Evolutionary conservation across 2,888 invertebrate genomes (phyloP), one percentile per base, ranked within the genome.

Genomic region (Argyra leucocephala): DNA sequence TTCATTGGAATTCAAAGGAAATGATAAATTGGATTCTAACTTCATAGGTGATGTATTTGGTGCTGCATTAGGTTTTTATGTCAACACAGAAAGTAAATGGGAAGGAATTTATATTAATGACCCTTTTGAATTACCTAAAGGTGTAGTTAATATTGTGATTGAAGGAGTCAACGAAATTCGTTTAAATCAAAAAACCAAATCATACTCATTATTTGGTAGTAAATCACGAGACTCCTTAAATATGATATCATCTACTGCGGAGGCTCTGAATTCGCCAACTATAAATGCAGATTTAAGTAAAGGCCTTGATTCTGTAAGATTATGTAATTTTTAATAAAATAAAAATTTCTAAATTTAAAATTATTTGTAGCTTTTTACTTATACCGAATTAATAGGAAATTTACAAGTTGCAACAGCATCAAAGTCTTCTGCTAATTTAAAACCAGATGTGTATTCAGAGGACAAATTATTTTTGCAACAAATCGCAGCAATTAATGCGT

Each of bases 71-170:
- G 91, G 91, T 62, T 84, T 87, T 69, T 86, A 90, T 15, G 85
- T 87, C n/a, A 85, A 86, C 76, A 85, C 86, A 83, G 84, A 83
- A 72, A 83, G 85, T 18, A 82, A 84, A 70, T 91, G 91, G 90
- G 80, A 82, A 70, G 90, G 89, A 18, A 76, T 92, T 69, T 82
- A 80, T 65, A 83, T 91, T 58, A 79, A 76, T 6, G 84, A 89
- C 79, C 90, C 90, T 1, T 91, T 92, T 72, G 80, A 83, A 67
- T 82, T 88, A 62, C 87, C 91, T n/a, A 86, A 89, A 76, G 87
- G 86, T 48, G 82, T 87, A 2, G 86, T 90, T 21, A 84, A 84
- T 57, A 80, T 91, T 15, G 84, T 85, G 62, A 82, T 91, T 62
- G 88, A 90, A 78, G 92, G 91, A 57, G 80, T 88, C 2, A 72